Base-by-base conservation (phyloP, 2,797 vertebrate species). In the Loriculus beryllinus region DNA sequence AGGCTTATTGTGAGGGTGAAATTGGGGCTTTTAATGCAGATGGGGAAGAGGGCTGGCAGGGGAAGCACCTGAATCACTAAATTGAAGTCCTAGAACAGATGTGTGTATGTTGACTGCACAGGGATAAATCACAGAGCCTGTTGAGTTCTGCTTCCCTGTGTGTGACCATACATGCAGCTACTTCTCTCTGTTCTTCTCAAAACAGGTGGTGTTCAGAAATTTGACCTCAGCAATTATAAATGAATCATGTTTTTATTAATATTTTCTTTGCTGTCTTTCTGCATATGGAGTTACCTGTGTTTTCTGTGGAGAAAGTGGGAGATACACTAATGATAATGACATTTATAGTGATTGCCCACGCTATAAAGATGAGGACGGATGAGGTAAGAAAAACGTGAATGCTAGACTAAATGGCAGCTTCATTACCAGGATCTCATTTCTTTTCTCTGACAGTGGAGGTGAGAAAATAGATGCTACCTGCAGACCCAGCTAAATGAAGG, bases 321-420 rank as follows among this genome's bases (percentile, higher is more conserved):
- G 47, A 8, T 33, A 4, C 9, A 0, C 12, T 14, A 13, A 9
- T 1, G 2, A 12, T 18, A 11, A 21, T 3, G 19, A 7, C 12
- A 2, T 19, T 3, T 16, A 11, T 3, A 31, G 47, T 1, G 3
- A 2, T 14, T 68, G 40, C 33, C 14, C 29, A 11, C 7, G 2
- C 2, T 15, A 31, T 8, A 6, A 12, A 16, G 54, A 33, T 52
- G 29, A 7, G 69, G 52, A 25, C 1, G 4, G 25, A 22, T 10
- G 29, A 42, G 37, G 76, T 64, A 37, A 57, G 59, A 13, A 62
- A 10, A 47, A 16, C 33, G 14, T 8, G 0, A 43, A 16, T 21
- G 10, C 15, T 29, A 20, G 33, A 6, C 18, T 49, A 26, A 19
- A 47, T 5, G 43, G 23, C 52, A 39, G 45, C 37, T 81, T 10